Evolutionary conservation across 2,113 vertebrate genomes (phyloP).

Genomic region (Melanostigma gelatinosum): DNA sequence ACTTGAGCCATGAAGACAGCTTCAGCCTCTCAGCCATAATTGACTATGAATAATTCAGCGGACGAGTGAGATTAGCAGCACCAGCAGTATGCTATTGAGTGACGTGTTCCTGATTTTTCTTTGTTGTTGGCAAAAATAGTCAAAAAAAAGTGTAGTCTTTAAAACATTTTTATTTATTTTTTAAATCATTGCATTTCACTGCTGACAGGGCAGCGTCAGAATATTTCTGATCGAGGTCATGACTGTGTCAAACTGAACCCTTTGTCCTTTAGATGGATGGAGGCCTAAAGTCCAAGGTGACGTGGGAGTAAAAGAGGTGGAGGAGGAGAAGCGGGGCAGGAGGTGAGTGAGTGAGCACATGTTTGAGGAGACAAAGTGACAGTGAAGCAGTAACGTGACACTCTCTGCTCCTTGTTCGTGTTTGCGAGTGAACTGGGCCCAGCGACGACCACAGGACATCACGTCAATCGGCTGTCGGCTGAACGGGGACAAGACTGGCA

Average conservation of each 20-base stretch:
- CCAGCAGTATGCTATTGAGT: conserved; percentile 29
- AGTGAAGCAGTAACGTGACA: conserved; percentile 44
- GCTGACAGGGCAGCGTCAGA: background rate
- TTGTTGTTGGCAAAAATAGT: conserved; percentile 35
- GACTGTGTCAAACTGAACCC: conserved; percentile 2
- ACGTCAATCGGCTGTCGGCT: conserved; percentile 40
- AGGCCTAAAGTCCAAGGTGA: conserved; percentile 9
- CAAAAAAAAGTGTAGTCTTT: background rate
- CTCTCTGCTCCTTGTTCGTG: conserved; percentile 31
- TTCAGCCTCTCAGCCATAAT: conserved; percentile 70
- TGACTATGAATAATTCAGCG: conserved; percentile 81
- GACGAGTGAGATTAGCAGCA: conserved; percentile 49
- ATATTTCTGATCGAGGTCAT: background rate
- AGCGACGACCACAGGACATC: conserved; percentile 41
- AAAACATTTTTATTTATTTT: background rate
- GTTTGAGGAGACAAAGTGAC: conserved; percentile 21
- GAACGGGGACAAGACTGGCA: conserved; percentile 6
- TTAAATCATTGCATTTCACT: background rate
- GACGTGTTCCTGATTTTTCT: conserved; percentile 49
- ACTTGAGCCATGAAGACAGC: conserved; percentile 66
- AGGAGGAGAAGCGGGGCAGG: background rate
- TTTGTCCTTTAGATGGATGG: background rate
- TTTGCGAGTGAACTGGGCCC: conserved; percentile 23
- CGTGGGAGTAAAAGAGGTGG: background rate
- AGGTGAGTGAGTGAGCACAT: background rate